Percentiles rank a stretch among this genome's conserved stretches.
phyloP scores from a whole-genome alignment of 2,888 invertebrate species.

The Phoenoteleia sp. region DNA sequence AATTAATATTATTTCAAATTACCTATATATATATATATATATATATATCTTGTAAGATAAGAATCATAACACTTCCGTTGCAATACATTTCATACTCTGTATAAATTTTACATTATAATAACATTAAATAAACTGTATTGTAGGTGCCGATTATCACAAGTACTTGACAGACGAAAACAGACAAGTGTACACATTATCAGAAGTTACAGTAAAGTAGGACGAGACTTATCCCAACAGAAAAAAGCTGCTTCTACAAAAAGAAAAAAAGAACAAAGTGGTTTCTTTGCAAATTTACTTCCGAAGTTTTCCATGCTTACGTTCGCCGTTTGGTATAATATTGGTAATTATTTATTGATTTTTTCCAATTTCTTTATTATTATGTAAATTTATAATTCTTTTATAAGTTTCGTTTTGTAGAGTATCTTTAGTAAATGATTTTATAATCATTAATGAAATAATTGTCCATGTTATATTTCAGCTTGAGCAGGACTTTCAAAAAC shows the following conservation, averaged over 20 bases:
- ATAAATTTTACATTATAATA: background rate
- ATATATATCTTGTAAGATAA: background rate
- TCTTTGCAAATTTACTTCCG: background rate
- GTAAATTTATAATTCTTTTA: too few species aligned
- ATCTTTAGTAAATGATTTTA: too few species aligned
- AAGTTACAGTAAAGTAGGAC: background rate
- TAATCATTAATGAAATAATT: too few species aligned
- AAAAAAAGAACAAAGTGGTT: background rate
- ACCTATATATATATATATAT: too few species aligned
- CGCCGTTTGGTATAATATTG: background rate
- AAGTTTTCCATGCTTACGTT: background rate
- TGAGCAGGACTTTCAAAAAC: too few species aligned
- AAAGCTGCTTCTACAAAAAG: background rate
- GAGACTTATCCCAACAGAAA: background rate
- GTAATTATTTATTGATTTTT: too few species aligned
- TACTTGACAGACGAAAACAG: background rate
- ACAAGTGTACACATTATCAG: background rate
- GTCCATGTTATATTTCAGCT: too few species aligned
- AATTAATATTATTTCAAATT: background rate
- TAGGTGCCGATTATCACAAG: constrained; percentile 3
- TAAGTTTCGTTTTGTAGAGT: too few species aligned
- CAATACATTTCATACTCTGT: background rate
- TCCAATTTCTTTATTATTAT: too few species aligned
- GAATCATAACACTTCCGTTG: background rate
- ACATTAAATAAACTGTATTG: background rate